Percentiles rank a stretch among this genome's conserved stretches.
Conservation (phyloP, 2,888 invertebrate genomes). For the Leptinotarsa rubiginosa region DNA sequence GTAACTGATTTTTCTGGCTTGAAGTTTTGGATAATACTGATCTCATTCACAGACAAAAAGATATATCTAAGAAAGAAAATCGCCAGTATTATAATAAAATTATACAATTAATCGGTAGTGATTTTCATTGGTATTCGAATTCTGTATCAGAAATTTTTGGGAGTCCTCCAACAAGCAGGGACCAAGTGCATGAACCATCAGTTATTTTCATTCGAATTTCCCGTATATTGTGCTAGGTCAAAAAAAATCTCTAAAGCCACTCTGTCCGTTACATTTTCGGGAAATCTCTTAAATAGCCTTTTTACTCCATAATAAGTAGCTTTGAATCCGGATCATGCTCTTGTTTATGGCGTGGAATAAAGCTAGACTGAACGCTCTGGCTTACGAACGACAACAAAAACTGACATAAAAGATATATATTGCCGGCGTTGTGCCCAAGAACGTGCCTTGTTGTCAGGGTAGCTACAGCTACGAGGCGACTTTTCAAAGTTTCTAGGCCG, state of each 20-base stretch:
- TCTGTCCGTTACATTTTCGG: constrained; percentile 10
- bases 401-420: constrained; percentile 29
- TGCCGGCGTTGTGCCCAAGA: not conserved
- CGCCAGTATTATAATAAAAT: too few relatives aligned
- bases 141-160: too few relatives aligned
- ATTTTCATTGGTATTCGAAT: too few relatives aligned
- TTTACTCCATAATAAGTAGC: constrained; percentile 33
- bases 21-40: too few relatives aligned
- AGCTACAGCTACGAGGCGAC: constrained; percentile 1
- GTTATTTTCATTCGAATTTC: too few relatives aligned
- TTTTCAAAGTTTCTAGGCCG: not conserved
- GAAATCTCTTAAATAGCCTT: constrained; percentile 29
- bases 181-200: too few relatives aligned
- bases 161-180: too few relatives aligned
- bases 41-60: too few relatives aligned
- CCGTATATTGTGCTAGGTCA: too few relatives aligned
- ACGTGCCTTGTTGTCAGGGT: constrained; percentile 7
- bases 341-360: constrained; percentile 42
- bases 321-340: constrained; percentile 39
- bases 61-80: too few relatives aligned
- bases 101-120: too few relatives aligned
- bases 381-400: constrained; percentile 24
- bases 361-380: constrained; percentile 32
- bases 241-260: not conserved
- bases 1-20: too few relatives aligned